A percentile compares a stretch with the other conserved stretches of the same genome.
These are phyloP conservation scores for Styela clava DNA, from an alignment of 23 tunicate genomes.

Conservation along the genomic window DNA sequence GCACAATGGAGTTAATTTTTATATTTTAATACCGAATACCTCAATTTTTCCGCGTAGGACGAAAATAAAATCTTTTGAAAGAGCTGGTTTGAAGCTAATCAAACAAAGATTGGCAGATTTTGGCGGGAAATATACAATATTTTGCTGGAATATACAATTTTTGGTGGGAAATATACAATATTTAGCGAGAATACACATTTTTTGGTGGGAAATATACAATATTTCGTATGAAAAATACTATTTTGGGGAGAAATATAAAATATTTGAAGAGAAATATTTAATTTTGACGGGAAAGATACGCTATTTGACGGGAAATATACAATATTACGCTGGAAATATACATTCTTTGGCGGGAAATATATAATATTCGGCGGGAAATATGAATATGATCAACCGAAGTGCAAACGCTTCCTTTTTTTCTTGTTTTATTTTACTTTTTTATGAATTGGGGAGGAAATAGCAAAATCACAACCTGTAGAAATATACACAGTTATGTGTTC, in stretches of 20 bases:
- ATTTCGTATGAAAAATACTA: too few species aligned
- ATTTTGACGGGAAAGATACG: not conserved
- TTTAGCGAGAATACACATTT: not conserved
- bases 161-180: not conserved
- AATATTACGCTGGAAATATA: not conserved
- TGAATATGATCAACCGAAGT: not conserved
- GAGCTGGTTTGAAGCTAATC: not conserved
- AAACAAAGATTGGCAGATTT: not conserved
- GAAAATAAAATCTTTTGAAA: not conserved
- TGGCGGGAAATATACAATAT: not conserved
- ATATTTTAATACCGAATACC: not conserved
- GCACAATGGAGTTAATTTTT: not conserved
- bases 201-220: not conserved
- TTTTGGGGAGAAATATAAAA: not conserved
- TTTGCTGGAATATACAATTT: not conserved
- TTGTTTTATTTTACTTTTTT: too few species aligned
- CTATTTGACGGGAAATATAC: not conserved
- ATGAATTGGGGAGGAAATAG: not conserved
- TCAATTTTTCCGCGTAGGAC: not conserved
- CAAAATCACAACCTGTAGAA: not conserved
- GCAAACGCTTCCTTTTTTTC: not conserved
- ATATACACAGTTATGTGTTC: too few species aligned
- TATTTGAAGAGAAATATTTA: not conserved
- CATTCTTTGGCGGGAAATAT: not conserved
- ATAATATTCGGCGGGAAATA: not conserved